Evolutionary conservation across 2,888 invertebrate species (phyloP).

Genomic region (Chaetogeoica ovagalla): DNA sequence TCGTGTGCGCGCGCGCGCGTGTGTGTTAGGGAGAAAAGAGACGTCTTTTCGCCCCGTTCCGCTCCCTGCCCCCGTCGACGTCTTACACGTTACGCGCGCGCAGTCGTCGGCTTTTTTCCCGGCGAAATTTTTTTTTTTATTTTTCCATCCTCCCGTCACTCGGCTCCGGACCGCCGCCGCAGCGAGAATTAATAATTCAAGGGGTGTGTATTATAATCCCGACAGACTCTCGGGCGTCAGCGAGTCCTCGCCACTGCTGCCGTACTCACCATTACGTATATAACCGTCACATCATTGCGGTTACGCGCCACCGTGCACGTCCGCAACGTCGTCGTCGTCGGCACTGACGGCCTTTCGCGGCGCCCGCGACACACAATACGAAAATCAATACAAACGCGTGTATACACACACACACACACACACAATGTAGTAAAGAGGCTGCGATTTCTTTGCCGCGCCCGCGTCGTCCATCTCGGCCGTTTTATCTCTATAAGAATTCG

Average conservation of each 20-base stretch:
- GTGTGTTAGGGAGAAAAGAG: not conserved
- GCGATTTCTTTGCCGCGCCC: too few relatives aligned
- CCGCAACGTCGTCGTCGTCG: too few relatives aligned
- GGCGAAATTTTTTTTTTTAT: not conserved
- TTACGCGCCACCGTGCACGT: too few relatives aligned
- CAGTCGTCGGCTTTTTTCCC: conserved; percentile 21
- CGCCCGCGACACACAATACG: too few relatives aligned
- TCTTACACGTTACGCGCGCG: too few relatives aligned
- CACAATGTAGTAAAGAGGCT: not conserved
- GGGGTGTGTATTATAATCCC: conserved; percentile 22
- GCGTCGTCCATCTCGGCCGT: too few relatives aligned
- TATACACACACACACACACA: not conserved
- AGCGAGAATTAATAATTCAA: conserved; percentile 38
- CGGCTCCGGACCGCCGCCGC: not conserved
- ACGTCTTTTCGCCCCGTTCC: not conserved
- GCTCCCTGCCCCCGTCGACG: not conserved
- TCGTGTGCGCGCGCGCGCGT: not conserved
- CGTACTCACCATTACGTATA: too few relatives aligned
- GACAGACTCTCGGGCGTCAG: conserved; percentile 12
- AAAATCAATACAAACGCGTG: not conserved
- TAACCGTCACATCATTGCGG: too few relatives aligned
- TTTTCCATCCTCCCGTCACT: not conserved
- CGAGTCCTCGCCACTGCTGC: too few relatives aligned
- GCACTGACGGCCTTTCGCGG: too few relatives aligned
- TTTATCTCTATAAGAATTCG: too few relatives aligned